A percentile compares a stretch with the other conserved stretches of the same genome.
phyloP scores from a whole-genome alignment of 2,888 invertebrate genomes.

The Acrobasis repandana region DNA sequence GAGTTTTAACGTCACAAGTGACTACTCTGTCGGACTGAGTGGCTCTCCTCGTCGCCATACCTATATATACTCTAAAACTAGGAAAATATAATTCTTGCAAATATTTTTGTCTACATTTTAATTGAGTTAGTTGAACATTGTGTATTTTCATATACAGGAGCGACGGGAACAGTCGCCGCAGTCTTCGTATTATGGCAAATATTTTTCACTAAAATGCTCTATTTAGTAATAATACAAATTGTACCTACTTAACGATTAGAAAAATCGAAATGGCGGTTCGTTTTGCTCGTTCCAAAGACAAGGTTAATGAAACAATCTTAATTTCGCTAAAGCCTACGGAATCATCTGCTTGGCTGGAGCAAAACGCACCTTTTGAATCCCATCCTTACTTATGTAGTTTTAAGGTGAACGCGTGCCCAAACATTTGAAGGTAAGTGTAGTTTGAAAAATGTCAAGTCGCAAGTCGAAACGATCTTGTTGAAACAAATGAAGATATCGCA shows the following conservation, averaged over 20 bases:
- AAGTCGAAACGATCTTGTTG: slow-evolving; percentile 23
- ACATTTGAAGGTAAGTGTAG: slow-evolving; percentile 19
- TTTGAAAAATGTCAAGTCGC: slow-evolving; percentile 11
- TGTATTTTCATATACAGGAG: slow-evolving; percentile 29
- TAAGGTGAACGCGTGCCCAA: slow-evolving; percentile 37
- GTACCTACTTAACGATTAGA: slow-evolving; percentile 67
- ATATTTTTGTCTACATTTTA: slow-evolving; percentile 51
- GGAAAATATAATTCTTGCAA: slow-evolving; percentile 60
- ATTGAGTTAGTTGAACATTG: slow-evolving; percentile 54
- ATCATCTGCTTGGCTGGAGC: not conserved
- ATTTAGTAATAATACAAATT: slow-evolving; percentile 59
- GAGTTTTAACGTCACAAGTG: slow-evolving; percentile 45
- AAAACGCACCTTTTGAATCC: slow-evolving; percentile 3
- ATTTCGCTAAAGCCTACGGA: slow-evolving; percentile 25
- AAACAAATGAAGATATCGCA: not conserved
- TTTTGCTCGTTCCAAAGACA: slow-evolving; percentile 33
- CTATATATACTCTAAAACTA: slow-evolving; percentile 55
- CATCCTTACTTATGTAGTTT: slow-evolving; percentile 29
- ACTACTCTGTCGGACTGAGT: slow-evolving; percentile 31
- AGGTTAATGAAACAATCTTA: slow-evolving; percentile 27
- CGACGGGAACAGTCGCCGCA: slow-evolving; percentile 45
- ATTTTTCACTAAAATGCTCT: slow-evolving; percentile 60
- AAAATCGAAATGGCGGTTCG: slow-evolving; percentile 37
- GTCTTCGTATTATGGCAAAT: slow-evolving; percentile 49
- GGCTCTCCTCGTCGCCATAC: slow-evolving; percentile 28